phyloP scores from a whole-genome alignment of 1,140 invertebrate genomes.

The Oryctes rhinoceros region DNA sequence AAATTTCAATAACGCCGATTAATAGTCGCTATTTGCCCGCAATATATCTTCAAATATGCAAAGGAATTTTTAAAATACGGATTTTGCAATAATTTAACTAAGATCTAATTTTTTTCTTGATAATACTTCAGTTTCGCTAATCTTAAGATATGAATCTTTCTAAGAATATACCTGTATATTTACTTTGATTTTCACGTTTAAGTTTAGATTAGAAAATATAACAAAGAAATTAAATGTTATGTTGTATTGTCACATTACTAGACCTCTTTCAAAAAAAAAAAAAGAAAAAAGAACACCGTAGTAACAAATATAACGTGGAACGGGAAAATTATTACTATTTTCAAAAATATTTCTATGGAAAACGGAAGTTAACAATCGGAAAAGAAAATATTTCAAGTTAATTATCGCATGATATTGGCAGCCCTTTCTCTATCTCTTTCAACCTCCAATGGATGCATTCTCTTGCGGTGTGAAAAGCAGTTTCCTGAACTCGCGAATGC shows the following conservation, averaged over 20 bases:
- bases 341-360: not conserved
- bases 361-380: not conserved
- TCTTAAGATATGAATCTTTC: not conserved
- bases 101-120: not conserved
- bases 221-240: not conserved
- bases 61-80: no score
- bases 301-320: not conserved
- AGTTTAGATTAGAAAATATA: not conserved
- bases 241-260: slow-evolving; percentile 9
- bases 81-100: not conserved
- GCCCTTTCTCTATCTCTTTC: slow-evolving; percentile 56
- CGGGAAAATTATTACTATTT: not conserved
- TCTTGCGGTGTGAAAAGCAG: slow-evolving; percentile 76
- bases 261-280: not conserved
- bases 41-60: not conserved
- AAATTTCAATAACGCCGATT: not conserved
- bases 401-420: slow-evolving; percentile 56
- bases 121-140: not conserved
- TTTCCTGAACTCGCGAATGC: slow-evolving; percentile 83
- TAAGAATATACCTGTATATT: not conserved
- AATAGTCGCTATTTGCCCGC: not conserved
- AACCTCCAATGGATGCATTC: slow-evolving; percentile 72
- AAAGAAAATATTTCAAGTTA: slow-evolving; percentile 29
- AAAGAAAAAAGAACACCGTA: not conserved
- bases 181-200: not conserved